Evolutionary conservation across 2,113 vertebrate species (phyloP).

Genomic region (Pristiophorus japonicus): DNA sequence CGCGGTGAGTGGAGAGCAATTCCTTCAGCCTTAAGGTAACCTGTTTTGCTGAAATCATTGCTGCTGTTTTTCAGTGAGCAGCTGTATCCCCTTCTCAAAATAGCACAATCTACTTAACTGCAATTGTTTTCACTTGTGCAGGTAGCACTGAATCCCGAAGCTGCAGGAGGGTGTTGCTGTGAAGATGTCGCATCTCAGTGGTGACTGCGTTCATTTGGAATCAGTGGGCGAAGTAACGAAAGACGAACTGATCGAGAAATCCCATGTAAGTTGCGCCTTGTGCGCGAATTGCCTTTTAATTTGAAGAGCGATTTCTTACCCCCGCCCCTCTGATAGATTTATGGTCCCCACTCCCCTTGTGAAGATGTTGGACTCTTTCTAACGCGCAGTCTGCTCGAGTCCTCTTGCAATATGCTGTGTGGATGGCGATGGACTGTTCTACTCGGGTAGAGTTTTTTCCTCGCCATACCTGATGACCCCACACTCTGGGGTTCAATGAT

Average conservation of each 20-base stretch:
- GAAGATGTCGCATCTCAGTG: conserved; percentile 67
- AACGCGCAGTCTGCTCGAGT: not conserved
- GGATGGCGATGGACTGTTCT: not conserved
- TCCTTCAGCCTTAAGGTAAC: not conserved
- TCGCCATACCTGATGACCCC: not conserved
- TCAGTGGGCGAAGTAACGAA: conserved; percentile 96
- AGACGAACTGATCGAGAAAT: conserved; percentile 93
- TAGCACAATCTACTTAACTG: not conserved
- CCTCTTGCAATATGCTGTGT: not conserved
- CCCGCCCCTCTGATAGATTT: not conserved
- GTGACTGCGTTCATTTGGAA: conserved; percentile 84
- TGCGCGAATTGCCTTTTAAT: not conserved
- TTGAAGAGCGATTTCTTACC: not conserved
- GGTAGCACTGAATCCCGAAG: not conserved
- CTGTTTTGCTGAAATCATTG: not conserved
- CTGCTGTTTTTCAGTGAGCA: not conserved
- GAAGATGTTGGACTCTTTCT: not conserved
- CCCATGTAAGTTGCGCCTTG: conserved; percentile 71
- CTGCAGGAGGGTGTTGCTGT: conserved; percentile 38
- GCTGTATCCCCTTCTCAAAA: not conserved
- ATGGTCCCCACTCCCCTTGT: not conserved
- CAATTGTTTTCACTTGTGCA: not conserved
- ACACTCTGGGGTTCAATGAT: not conserved
- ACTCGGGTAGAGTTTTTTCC: not conserved
- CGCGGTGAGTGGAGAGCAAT: not conserved